These are phyloP conservation scores for Clarias batrachus DNA, from an alignment of 2,113 vertebrate species.

Conservation along the genomic window DNA sequence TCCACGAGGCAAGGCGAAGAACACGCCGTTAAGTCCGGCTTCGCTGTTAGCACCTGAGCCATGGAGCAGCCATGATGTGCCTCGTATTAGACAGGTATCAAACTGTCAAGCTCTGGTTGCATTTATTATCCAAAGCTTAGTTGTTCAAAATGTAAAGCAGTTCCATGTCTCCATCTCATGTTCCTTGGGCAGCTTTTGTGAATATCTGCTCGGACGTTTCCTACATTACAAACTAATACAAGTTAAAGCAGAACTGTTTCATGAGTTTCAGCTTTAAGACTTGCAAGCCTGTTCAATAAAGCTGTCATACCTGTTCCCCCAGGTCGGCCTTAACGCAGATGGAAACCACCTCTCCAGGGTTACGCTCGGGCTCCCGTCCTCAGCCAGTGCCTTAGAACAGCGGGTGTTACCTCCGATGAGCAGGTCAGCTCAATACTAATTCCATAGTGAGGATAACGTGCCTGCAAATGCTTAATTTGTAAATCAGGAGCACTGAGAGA, in stretches of 20 bases:
- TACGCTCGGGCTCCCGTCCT: slow-evolving; percentile 5
- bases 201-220: not conserved
- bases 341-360: slow-evolving; percentile 30
- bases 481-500: too few relatives aligned
- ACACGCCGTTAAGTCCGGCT: slow-evolving; percentile 72
- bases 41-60: slow-evolving; percentile 67
- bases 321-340: slow-evolving; percentile 31
- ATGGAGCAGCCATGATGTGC: slow-evolving; percentile 16
- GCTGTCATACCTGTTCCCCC: slow-evolving; percentile 6
- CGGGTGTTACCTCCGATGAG: not conserved
- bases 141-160: not conserved
- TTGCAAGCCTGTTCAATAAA: not conserved
- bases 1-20: slow-evolving; percentile 52
- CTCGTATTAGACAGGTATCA: slow-evolving; percentile 40
- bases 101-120: not conserved
- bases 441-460: not conserved
- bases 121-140: not conserved
- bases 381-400: slow-evolving; percentile 11
- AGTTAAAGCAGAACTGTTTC: not conserved
- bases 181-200: not conserved
- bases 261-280: not conserved
- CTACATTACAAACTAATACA: not conserved
- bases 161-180: not conserved
- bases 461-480: too few relatives aligned
- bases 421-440: slow-evolving; percentile 31